Evolutionary conservation across 2,797 vertebrate species (phyloP).

Genomic region (Fundulus diaphanus): DNA sequence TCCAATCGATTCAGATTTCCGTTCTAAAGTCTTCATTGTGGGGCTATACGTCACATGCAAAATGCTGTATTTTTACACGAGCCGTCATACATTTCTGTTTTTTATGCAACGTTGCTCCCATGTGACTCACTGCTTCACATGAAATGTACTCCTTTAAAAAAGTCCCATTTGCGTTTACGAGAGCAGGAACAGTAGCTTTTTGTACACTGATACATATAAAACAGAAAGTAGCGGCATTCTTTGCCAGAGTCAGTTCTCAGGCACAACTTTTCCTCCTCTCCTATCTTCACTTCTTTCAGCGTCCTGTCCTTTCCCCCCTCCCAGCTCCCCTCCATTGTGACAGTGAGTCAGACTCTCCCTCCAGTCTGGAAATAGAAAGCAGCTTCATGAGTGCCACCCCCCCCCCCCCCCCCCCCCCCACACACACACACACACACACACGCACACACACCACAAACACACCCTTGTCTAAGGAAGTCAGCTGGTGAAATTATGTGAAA

Average conservation of each 20-base stretch:
- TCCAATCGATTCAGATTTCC: constrained; percentile 1
- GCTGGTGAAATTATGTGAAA: constrained; percentile 36
- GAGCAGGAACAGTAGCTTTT: background rate
- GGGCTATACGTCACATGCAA: background rate
- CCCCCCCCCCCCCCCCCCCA: too few species aligned
- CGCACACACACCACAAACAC: background rate
- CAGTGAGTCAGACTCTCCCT: constrained; percentile 76
- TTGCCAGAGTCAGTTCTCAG: background rate
- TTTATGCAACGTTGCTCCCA: background rate
- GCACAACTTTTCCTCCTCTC: background rate
- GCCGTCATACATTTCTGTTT: background rate
- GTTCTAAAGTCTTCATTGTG: background rate
- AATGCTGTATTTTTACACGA: background rate
- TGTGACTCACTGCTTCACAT: background rate
- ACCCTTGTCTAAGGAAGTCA: constrained; percentile 55
- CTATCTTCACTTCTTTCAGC: constrained; percentile 8
- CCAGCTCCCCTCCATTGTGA: constrained; percentile 53
- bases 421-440: background rate
- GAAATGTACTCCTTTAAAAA: background rate
- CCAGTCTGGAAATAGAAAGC: constrained; percentile 64
- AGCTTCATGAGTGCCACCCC: constrained; percentile 42
- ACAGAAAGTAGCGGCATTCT: background rate
- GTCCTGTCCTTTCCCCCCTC: constrained; percentile 6
- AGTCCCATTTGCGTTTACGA: background rate
- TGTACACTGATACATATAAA: background rate